Evolutionary conservation across 2,797 vertebrate species (phyloP).

Genomic region (Karalla daura): DNA sequence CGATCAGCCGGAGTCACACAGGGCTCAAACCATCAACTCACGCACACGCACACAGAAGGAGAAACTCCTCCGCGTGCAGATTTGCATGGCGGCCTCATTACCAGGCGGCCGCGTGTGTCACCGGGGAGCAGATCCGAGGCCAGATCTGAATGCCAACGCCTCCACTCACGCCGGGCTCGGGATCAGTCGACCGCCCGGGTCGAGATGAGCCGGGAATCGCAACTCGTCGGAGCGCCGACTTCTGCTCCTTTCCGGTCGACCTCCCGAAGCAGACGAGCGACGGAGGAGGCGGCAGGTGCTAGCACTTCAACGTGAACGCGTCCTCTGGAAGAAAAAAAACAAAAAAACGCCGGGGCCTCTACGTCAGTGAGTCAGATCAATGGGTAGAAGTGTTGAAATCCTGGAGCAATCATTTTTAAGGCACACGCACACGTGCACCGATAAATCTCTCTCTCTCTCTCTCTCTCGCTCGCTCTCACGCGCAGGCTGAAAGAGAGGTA

Average conservation of each 20-base stretch:
- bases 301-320: not conserved
- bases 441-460: no score
- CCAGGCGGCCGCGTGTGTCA: not conserved
- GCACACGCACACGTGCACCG: not conserved
- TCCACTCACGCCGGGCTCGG: not conserved
- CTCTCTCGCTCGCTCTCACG: no score
- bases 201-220: constrained; percentile 10
- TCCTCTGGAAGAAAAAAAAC: not conserved
- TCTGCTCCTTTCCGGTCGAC: no score
- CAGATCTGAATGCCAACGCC: not conserved
- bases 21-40: constrained; percentile 18
- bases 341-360: not conserved
- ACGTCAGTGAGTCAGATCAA: not conserved
- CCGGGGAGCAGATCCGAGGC: not conserved
- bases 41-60: no score
- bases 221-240: not conserved
- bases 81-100: not conserved
- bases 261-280: not conserved
- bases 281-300: not conserved
- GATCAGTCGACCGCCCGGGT: not conserved
- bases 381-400: not conserved
- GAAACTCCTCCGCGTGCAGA: not conserved
- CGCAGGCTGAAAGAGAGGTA: not conserved
- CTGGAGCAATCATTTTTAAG: not conserved
- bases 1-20: constrained; percentile 39